phyloP scores from a whole-genome alignment of 2,888 invertebrate genomes.

The Rhodophaea formosa region DNA sequence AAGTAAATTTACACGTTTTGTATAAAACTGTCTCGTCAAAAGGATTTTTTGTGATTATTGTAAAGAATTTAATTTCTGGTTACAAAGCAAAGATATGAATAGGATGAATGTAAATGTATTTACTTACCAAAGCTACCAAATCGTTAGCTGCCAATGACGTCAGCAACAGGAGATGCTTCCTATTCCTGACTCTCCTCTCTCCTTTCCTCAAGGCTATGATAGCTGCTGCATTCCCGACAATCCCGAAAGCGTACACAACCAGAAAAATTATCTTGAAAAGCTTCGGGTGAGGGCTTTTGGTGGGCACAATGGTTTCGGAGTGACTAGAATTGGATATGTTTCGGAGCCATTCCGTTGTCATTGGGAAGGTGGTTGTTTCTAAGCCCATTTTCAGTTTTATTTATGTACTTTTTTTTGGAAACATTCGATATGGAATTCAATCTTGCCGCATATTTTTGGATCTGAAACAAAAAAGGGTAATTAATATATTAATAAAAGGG shows the following conservation, averaged over 20 bases:
- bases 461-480: constrained; percentile 7
- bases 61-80: too few species aligned
- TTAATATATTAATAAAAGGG: too few species aligned
- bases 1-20: too few species aligned
- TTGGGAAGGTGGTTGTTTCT: background rate
- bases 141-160: constrained; percentile 90
- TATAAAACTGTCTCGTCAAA: too few species aligned
- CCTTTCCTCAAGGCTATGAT: constrained; percentile 86
- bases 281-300: constrained; percentile 14
- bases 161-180: constrained; percentile 89
- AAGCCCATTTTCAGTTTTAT: constrained; percentile 20
- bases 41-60: too few species aligned
- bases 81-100: background rate
- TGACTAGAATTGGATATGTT: constrained; percentile 27
- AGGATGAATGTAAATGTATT: constrained; percentile 35
- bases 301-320: background rate
- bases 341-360: background rate
- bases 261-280: constrained; percentile 62
- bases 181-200: constrained; percentile 87
- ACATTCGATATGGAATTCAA: background rate
- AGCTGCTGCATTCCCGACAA: constrained; percentile 88
- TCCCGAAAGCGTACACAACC: constrained; percentile 84
- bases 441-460: background rate
- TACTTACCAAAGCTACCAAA: constrained; percentile 83
- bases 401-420: background rate